A percentile compares a stretch with the other conserved stretches of the same genome.
Conservation (phyloP, 2,888 invertebrate genomes). For the Trachelus stipa region DNA sequence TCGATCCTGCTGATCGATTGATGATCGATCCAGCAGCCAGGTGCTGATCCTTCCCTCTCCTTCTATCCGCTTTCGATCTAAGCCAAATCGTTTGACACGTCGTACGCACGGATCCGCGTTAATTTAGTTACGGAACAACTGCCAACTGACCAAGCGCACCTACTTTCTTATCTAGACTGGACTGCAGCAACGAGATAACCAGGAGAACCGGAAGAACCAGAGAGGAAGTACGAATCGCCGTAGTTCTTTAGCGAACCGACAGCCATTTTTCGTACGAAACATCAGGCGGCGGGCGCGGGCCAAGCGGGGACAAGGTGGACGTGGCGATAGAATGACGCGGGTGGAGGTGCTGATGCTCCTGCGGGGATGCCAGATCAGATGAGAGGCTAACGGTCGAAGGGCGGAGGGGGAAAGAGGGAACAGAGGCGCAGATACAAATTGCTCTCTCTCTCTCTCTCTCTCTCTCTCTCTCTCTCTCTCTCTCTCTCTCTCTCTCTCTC, state of each 20-base stretch:
- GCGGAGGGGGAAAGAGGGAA: neutral
- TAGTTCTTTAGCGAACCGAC: too few relatives aligned
- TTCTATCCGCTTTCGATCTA: neutral
- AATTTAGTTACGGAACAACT: neutral
- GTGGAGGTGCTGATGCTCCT: too few relatives aligned
- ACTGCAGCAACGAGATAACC: too few relatives aligned
- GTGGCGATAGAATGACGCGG: too few relatives aligned
- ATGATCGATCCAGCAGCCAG: neutral
- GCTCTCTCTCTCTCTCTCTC: constrained; percentile 19
- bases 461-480: constrained; percentile 8
- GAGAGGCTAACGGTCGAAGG: neutral
- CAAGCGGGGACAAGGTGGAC: too few relatives aligned
- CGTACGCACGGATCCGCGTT: neutral
- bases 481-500: constrained; percentile 4
- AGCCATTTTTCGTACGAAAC: too few relatives aligned
- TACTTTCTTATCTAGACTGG: neutral
- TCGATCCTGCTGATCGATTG: too few relatives aligned
- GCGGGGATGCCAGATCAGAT: too few relatives aligned
- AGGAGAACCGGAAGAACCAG: too few relatives aligned
- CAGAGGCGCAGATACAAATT: neutral
- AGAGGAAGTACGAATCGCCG: too few relatives aligned
- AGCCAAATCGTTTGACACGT: constrained; percentile 3
- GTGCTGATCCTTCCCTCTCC: neutral
- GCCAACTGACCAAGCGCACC: neutral
- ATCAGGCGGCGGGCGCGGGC: too few relatives aligned